Base-by-base conservation (phyloP, 2,113 vertebrate species). In the Limanda limanda region DNA sequence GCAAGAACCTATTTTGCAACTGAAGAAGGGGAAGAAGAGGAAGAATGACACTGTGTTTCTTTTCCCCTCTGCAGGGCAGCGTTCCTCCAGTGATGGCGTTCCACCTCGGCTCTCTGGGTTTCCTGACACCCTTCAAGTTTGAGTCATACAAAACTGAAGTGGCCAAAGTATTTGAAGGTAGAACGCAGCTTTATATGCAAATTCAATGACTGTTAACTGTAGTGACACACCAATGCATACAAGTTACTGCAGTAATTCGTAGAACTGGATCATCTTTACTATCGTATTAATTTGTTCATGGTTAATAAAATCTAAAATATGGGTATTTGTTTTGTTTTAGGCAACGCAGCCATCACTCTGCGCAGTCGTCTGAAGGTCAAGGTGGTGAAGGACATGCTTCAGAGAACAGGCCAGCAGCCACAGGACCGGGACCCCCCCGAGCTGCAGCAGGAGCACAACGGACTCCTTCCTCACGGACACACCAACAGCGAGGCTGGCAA, bases 1-100 rank as follows among this genome's bases (percentile, higher is more conserved):
- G 14, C 42, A 45, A 14, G 4, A 45, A 45, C 12, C 3, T 45
- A 45, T 4, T 45, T 45, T 45, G 42, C 42, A 45, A 45, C 35
- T 27, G 25, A 27, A 31, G 31, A 31, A 31, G 27, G 5, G 1
- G 27, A 31, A 31, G 31, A 31, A 31, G 31, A 31, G 3, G 18
- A 24, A 60, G 14, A 59, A 25, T 51, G 9, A 2, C 3, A 15
- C 24, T 24, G 0, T 0, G 14, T 23, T 1, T 18, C 0, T 47
- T 57, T 23, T 60, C 1, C 7, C 60, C 6, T 55, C 21, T 64
- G 11, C 18, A 95, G 94, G 92, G 88, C 71, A 96, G 95, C 21
- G 95, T 96, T 23, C 95, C 95, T 37, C 95, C 95, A 0, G 95
- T 96, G 1, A 95, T 96, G 95, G 95, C 95, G 0, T 96, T 95